Evolutionary conservation across 2,888 invertebrate species (phyloP).

Genomic region (Dynastes tityus): DNA sequence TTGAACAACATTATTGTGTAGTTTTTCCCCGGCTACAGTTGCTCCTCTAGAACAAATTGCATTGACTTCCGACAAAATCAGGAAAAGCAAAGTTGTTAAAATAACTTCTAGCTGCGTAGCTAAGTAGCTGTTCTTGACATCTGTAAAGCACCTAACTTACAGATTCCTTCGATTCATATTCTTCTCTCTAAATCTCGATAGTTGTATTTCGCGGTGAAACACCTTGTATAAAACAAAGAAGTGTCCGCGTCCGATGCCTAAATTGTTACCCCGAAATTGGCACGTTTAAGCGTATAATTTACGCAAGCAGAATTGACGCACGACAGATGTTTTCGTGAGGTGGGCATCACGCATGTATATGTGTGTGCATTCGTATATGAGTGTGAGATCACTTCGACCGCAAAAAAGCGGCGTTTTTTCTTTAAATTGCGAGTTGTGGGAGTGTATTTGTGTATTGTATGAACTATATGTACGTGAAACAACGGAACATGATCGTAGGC

Average conservation of each 20-base stretch:
- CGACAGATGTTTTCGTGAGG: slow-evolving; percentile 48
- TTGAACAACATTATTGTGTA: no score
- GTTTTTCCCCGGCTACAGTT: no score
- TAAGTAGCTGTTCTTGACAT: no score
- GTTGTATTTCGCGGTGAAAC: no score
- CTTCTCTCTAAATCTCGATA: no score
- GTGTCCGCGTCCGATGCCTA: slow-evolving; percentile 18
- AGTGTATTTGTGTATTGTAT: slow-evolving; percentile 25
- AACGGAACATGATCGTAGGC: slow-evolving; percentile 49
- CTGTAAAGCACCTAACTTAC: no score
- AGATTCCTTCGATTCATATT: no score
- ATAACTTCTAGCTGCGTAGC: no score
- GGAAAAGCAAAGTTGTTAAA: no score
- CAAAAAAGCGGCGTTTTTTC: slow-evolving; percentile 47
- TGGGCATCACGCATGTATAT: slow-evolving; percentile 2
- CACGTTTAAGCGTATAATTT: slow-evolving; percentile 48
- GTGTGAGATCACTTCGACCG: neutral
- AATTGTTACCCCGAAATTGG: slow-evolving; percentile 44
- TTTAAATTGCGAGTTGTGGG: slow-evolving; percentile 47
- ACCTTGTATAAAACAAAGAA: neutral
- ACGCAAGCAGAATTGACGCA: slow-evolving; percentile 38
- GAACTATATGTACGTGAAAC: slow-evolving; percentile 4
- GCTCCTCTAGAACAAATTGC: no score
- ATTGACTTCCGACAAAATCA: no score
- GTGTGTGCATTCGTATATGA: neutral